These are phyloP conservation scores for Platysternon megacephalum DNA, from an alignment of 2,113 vertebrate genomes.

Conservation along the genomic window DNA sequence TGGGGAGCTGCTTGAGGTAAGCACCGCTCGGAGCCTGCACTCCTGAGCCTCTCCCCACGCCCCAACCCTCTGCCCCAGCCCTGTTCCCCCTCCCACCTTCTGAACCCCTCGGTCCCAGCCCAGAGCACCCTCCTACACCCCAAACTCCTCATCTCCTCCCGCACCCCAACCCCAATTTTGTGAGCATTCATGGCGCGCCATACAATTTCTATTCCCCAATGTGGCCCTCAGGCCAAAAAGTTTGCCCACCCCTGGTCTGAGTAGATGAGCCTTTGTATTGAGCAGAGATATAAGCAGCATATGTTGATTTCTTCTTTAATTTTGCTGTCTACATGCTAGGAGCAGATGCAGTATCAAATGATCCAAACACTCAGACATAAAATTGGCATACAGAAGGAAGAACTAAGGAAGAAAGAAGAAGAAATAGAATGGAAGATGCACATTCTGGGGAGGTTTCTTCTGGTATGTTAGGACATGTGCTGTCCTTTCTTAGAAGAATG, in stretches of 20 bases:
- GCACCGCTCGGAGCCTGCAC: too few species aligned
- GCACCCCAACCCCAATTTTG: too few species aligned
- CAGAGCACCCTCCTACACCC: too few species aligned
- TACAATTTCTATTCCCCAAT: too few species aligned
- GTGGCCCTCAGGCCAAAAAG: too few species aligned
- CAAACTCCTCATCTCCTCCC: too few species aligned
- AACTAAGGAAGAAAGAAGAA: background rate
- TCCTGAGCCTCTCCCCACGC: too few species aligned
- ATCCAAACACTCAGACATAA: background rate
- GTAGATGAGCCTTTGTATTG: background rate
- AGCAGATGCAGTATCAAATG: background rate
- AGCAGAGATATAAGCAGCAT: background rate
- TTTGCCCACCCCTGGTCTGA: background rate
- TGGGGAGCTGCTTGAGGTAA: too few species aligned
- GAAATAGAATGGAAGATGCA: background rate
- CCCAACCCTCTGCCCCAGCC: too few species aligned
- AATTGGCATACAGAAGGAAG: conserved; percentile 3
- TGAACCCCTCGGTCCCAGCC: too few species aligned
- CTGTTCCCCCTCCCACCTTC: too few species aligned
- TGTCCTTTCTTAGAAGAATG: background rate
- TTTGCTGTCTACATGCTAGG: background rate
- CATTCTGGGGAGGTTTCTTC: conserved; percentile 5
- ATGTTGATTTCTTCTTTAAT: background rate
- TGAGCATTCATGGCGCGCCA: too few species aligned
- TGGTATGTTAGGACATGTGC: background rate